Base-by-base conservation (phyloP, 2,888 invertebrate species). In the Scaptomyza caliginosa region DNA sequence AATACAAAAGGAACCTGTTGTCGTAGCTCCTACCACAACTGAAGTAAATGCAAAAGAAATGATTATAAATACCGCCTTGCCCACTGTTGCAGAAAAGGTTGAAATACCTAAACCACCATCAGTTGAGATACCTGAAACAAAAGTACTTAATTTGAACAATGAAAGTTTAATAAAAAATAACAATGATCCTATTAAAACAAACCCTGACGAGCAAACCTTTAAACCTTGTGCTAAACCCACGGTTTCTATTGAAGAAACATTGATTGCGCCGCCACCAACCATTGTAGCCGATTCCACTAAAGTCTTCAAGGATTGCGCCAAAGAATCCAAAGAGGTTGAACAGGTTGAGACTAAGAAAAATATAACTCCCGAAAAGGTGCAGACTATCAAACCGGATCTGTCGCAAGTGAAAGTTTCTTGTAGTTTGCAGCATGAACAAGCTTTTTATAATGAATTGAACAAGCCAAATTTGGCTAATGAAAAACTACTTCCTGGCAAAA, bases 61-160 rank as follows among this genome's bases (percentile, higher is more conserved):
- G 11, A 39, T 16, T 1, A 16, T n/a, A 0, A 19, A 1, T 11
- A 52, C 42, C 2, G 16, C 17, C 0, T 3, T 4, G 10, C 13
- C 1, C 1, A 19, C 4, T 1, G 6, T n/a, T 1, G 8, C 38
- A 4, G 52, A 75, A 34, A 55, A 34, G 2, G 4, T 34, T 10
- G 60, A 56, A 0, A 2, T 52, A 26, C 39, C 21, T 57, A 11
- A n/a, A 19, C 67, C 60, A 26, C n/a, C n/a, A 11, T 55, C n/a
- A n/a, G 21, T 55, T n/a, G 55, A 66, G 21, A 45, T 36, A 52
- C 8, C 26, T n/a, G 71, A 75, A 11, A 26, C 43, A 24, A 56
- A 38, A 16, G 13, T 17, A 23, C 26, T 39, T 1, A 49, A 11
- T 28, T 32, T 49, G 3, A 48, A 36, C 11, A 32, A 56, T 4